These are phyloP conservation scores for Zoanthus solanderi DNA, from an alignment of 92 coral and sea anemone species.

Conservation along the genomic window DNA sequence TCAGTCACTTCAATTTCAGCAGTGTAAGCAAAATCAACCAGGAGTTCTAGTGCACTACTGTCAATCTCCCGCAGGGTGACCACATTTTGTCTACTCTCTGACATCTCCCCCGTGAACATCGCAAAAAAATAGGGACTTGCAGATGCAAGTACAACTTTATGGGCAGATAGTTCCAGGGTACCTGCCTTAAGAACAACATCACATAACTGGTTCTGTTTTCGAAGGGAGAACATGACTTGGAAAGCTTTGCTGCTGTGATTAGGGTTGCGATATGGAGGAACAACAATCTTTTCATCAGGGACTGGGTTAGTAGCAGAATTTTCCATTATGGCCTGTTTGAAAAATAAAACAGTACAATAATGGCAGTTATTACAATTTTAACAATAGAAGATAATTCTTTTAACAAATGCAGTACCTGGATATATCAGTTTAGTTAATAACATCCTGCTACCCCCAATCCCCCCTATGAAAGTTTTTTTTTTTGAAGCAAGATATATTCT, in stretches of 20 bases:
- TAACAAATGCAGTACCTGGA: too few species aligned
- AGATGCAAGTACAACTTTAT: slow-evolving; percentile 94
- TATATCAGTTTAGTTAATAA: too few species aligned
- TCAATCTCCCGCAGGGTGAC: slow-evolving; percentile 96
- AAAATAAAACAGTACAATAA: neutral
- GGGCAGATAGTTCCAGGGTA: slow-evolving; percentile 84
- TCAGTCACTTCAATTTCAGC: slow-evolving; percentile 98
- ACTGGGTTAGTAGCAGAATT: slow-evolving; percentile 34
- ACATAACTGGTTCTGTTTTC: slow-evolving; percentile 91
- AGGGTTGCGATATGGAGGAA: slow-evolving; percentile 85
- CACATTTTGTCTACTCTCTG: slow-evolving; percentile 89
- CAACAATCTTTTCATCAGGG: slow-evolving; percentile 82
- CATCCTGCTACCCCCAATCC: too few species aligned
- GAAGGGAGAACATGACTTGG: slow-evolving; percentile 89
- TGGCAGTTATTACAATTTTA: neutral
- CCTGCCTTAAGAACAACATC: slow-evolving; percentile 92
- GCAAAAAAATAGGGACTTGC: slow-evolving; percentile 96
- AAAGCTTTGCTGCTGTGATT: slow-evolving; percentile 90
- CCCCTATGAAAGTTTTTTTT: too few species aligned
- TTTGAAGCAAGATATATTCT: too few species aligned
- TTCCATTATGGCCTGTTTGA: slow-evolving; percentile 12
- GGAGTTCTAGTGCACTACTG: slow-evolving; percentile 84
- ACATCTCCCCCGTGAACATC: slow-evolving; percentile 97
- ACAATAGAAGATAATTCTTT: too few species aligned
- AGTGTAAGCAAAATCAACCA: slow-evolving; percentile 91